Base-by-base conservation (phyloP, 2,797 vertebrate genomes). In the Galago senegalensis region DNA sequence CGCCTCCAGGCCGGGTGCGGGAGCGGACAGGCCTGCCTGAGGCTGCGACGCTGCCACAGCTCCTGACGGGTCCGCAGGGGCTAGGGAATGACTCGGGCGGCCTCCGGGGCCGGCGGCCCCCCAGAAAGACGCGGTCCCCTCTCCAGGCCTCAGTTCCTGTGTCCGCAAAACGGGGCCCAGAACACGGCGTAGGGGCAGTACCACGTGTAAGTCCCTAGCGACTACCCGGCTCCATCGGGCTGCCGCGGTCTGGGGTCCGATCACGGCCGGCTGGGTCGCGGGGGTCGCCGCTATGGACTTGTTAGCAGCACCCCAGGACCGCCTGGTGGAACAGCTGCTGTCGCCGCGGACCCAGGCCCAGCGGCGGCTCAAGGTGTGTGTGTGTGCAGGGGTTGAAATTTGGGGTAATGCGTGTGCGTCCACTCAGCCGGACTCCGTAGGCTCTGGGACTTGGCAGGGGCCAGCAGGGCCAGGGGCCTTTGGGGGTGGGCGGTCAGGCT, bases 241-340 rank as follows among this genome's bases (percentile, higher is more conserved):
- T 43, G 87, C 25, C 93, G 67, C 3, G 25, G 56, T 60, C 82
- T 34, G 91, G 84, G 93, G 96, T 87, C 86, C 4, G 5, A 93
- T 53, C 63, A 34, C 27, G 29, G 73, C 72, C 7, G 20, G 77
- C 76, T 16, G 65, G 93, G 93, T n/a, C 69, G 7, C 40, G 23
- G 82, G 94, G 93, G 90, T 89, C 43, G 97, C 86, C 70, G 97
- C 89, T 96, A 99, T 99, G 99, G 99, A 99, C 98, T 99, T 99
- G 93, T 99, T 99, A 99, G 99, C 99, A 97, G 99, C 99, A 96
- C 99, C 99, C 97, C 99, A 99, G 98, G 99, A 99, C 98, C 99
- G 99, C 98, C 98, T 99, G 95, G 99, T 99, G 97, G 99, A 99
- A 98, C 99, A 99, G 97, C 98, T 99, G 98, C 99, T 99, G 96